Evolutionary conservation across 2,797 vertebrate species (phyloP), one percentile per base, ranked within the genome.

Genomic region (Dipus sagitta): DNA sequence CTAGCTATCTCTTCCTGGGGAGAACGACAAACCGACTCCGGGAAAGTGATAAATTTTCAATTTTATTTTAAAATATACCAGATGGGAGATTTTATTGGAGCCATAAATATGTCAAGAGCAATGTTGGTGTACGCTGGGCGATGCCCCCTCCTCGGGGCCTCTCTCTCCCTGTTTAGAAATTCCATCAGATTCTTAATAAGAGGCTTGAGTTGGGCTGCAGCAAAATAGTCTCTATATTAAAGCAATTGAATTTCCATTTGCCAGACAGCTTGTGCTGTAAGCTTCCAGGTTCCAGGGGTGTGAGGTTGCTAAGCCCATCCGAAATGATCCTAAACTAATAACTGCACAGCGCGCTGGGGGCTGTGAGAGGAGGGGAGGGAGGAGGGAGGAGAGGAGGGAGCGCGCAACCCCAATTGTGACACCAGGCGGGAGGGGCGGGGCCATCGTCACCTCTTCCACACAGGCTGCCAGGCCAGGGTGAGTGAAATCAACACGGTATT

Each of bases 41-140:
- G 97, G 93, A 98, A 98, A 98, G 97, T 97, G 98, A 98, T 98
- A 98, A 97, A 98, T 98, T 98, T 98, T 98, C 98, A 97, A 98
- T 98, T 98, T 98, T 98, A 98, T 98, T 98, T 98, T 98, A 98
- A 98, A 98, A 98, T 98, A 98, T 98, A 98, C 98, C 98, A 98
- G 98, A 98, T 98, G 98, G 98, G 97, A 98, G 98, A 98, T 98
- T 98, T 98, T 98, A 98, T 97, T 98, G 98, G 97, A 98, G 97
- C 97, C 98, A 98, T 98, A 98, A 98, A 98, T 98, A 98, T 97
- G 98, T 98, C 98, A 98, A 96, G 97, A 98, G 97, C 97, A 97
- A 98, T 98, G 98, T 95, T 97, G 97, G 97, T 62, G 70, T 97
- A 97, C 92, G 97, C 98, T 90, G 97, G 97, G 98, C 97, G 90